phyloP scores from a whole-genome alignment of 2,113 vertebrate species.

The Parus major region DNA sequence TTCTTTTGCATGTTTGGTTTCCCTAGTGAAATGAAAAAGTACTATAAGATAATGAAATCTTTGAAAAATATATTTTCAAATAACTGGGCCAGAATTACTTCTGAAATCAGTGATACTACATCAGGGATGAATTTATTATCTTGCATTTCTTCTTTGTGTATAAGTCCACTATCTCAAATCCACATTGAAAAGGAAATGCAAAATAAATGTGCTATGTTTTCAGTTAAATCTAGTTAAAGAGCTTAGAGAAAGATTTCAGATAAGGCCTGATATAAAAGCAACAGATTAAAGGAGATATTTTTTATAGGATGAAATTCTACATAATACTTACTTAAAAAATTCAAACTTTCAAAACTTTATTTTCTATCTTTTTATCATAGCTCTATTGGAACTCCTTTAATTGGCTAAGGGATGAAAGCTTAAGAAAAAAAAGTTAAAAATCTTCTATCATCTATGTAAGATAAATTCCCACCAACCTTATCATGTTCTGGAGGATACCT shows the following conservation, averaged over 20 bases:
- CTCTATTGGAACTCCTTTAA: background rate
- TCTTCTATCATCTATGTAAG: background rate
- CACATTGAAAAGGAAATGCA: background rate
- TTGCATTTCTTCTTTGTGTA: background rate
- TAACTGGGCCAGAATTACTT: background rate
- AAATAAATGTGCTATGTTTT: background rate
- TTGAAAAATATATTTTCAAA: constrained; percentile 28
- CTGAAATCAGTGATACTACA: background rate
- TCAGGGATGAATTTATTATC: background rate
- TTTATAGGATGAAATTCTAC: background rate
- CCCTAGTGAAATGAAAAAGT: constrained; percentile 7
- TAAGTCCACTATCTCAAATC: background rate
- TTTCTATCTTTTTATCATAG: background rate
- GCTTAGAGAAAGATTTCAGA: background rate
- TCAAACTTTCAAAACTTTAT: background rate
- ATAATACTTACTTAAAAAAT: background rate
- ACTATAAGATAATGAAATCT: background rate
- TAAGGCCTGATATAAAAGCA: background rate
- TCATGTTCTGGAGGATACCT: background rate
- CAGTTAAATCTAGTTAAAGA: background rate
- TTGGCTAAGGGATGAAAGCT: background rate
- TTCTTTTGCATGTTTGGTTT: background rate
- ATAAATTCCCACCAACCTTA: background rate
- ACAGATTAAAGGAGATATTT: background rate
- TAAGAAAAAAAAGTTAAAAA: background rate